Percentiles rank a stretch among this genome's conserved stretches.
These are phyloP conservation scores for Callimorpha dominula DNA, from an alignment of 2,888 invertebrate genomes.

Conservation along the genomic window DNA sequence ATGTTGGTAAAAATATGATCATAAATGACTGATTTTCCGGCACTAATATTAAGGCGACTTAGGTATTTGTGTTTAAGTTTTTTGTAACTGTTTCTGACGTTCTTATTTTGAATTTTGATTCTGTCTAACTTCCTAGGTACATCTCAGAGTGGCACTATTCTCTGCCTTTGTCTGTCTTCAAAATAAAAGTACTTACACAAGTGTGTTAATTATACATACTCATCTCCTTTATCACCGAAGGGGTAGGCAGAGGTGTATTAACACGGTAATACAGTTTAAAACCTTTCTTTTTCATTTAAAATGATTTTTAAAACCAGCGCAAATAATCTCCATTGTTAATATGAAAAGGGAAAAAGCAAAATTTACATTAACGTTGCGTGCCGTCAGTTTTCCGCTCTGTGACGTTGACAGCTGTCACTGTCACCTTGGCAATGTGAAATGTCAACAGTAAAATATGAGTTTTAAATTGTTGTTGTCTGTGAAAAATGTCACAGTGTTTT, in stretches of 20 bases:
- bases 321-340: constrained; percentile 19
- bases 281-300: neutral
- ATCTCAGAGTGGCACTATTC: too few relatives aligned
- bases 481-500: constrained; percentile 24
- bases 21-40: neutral
- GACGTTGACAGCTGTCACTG: constrained; percentile 64
- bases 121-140: too few relatives aligned
- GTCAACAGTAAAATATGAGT: constrained; percentile 52
- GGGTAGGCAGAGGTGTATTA: too few relatives aligned
- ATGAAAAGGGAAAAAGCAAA: constrained; percentile 28
- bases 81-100: too few relatives aligned
- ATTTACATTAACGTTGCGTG: constrained; percentile 19
- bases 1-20: neutral
- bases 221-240: too few relatives aligned
- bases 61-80: too few relatives aligned
- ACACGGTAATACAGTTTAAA: neutral
- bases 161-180: too few relatives aligned
- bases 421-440: constrained; percentile 52
- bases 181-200: too few relatives aligned
- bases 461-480: constrained; percentile 38
- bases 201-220: too few relatives aligned
- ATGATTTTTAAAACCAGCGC: constrained; percentile 4
- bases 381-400: constrained; percentile 43
- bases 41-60: too few relatives aligned
- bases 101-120: too few relatives aligned